Conservation (phyloP, 2,888 invertebrate species). For the Caradrina kadenii region DNA sequence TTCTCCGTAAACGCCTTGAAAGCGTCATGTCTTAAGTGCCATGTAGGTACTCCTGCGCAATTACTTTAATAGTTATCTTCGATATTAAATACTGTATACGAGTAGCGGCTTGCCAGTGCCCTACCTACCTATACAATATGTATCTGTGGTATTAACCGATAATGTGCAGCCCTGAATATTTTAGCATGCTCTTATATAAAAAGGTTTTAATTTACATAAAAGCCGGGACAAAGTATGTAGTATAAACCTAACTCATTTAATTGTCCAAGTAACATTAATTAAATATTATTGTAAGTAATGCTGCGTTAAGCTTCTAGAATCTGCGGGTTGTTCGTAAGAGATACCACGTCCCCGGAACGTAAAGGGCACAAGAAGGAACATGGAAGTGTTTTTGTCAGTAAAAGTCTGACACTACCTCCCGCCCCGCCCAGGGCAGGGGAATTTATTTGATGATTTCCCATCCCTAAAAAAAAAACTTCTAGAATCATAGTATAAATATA, state of each 20-base stretch:
- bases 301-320: neutral
- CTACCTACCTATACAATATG: constrained; percentile 30
- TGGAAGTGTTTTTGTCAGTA: too few relatives aligned
- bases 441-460: too few relatives aligned
- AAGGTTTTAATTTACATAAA: constrained; percentile 44
- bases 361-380: too few relatives aligned
- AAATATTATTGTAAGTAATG: neutral
- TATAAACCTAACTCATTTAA: neutral
- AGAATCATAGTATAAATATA: too few relatives aligned
- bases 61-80: constrained; percentile 83
- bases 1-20: constrained; percentile 74
- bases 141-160: constrained; percentile 45
- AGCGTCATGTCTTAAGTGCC: constrained; percentile 73
- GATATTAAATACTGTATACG: constrained; percentile 59
- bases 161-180: constrained; percentile 56
- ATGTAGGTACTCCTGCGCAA: constrained; percentile 76
- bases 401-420: too few relatives aligned
- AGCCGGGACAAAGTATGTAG: neutral
- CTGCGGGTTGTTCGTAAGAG: too few relatives aligned
- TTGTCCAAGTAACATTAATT: neutral
- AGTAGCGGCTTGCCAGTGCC: constrained; percentile 40
- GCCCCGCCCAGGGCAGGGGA: too few relatives aligned
- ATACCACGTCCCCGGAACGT: too few relatives aligned
- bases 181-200: constrained; percentile 45
- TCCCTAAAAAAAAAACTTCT: too few relatives aligned